Evolutionary conservation across 2,113 vertebrate genomes (phyloP).

Genomic region (Strix uralensis): DNA sequence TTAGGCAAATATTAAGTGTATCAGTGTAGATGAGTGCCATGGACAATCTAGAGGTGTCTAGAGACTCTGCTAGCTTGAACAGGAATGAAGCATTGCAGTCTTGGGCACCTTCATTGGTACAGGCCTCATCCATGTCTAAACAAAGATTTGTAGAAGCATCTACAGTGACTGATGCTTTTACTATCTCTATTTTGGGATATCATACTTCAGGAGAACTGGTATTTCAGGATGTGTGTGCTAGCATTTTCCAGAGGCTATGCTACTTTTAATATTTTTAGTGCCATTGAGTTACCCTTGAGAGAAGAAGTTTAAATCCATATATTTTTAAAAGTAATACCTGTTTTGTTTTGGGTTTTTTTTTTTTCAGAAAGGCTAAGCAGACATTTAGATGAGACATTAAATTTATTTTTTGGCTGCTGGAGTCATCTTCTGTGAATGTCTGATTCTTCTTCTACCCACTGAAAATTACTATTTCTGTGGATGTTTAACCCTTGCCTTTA

Average conservation of each 20-base stretch:
- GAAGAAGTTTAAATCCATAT: neutral
- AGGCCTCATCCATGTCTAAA: neutral
- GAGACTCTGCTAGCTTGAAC: neutral
- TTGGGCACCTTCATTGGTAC: neutral
- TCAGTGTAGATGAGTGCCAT: neutral
- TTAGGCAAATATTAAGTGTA: neutral
- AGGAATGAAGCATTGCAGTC: neutral
- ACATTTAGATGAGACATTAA: neutral
- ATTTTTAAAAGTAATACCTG: neutral
- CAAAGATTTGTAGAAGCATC: neutral
- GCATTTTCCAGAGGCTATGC: neutral
- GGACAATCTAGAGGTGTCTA: neutral
- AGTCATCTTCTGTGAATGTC: neutral
- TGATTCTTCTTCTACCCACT: neutral
- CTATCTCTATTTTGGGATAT: neutral
- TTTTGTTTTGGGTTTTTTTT: too few relatives aligned
- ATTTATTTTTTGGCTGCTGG: neutral
- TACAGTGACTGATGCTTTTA: neutral
- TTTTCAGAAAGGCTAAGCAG: neutral
- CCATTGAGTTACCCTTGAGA: neutral
- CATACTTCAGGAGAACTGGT: neutral
- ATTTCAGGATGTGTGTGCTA: neutral
- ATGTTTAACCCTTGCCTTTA: neutral
- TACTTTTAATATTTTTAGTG: neutral
- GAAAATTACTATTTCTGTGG: neutral